Evolutionary conservation across 2,888 invertebrate species (phyloP).

Genomic region (Camptogramma bilineatum): DNA sequence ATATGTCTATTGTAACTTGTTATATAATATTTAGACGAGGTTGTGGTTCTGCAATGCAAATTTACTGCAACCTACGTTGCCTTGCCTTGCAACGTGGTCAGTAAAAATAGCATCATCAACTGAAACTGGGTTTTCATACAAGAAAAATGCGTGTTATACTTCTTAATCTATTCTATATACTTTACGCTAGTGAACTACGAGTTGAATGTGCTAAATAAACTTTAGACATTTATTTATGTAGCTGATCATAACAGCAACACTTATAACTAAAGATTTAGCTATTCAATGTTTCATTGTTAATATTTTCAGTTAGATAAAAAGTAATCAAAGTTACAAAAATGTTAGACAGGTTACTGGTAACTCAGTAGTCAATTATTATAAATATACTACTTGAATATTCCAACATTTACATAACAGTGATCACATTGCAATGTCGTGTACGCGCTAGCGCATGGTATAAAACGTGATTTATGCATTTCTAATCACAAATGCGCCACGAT

Average conservation of each 20-base stretch:
- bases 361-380: constrained; percentile 32
- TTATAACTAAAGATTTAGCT: too few species aligned
- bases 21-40: constrained; percentile 37
- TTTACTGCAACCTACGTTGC: constrained; percentile 20
- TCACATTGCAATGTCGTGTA: constrained; percentile 51
- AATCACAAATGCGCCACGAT: constrained; percentile 59
- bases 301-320: constrained; percentile 10
- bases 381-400: constrained; percentile 35
- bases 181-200: neutral
- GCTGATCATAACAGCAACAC: neutral
- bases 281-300: neutral
- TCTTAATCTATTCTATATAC: neutral
- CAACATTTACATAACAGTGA: constrained; percentile 50
- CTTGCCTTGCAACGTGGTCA: constrained; percentile 2
- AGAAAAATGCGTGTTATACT: neutral
- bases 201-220: neutral
- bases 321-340: constrained; percentile 18
- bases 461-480: constrained; percentile 70
- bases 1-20: constrained; percentile 45
- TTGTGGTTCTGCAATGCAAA: constrained; percentile 27
- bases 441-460: constrained; percentile 58
- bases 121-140: neutral
- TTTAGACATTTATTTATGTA: neutral
- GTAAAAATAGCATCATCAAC: neutral
- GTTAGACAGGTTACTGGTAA: constrained; percentile 17